Base-by-base conservation (phyloP, 2,797 vertebrate genomes). In the Pogoniulus pusillus region DNA sequence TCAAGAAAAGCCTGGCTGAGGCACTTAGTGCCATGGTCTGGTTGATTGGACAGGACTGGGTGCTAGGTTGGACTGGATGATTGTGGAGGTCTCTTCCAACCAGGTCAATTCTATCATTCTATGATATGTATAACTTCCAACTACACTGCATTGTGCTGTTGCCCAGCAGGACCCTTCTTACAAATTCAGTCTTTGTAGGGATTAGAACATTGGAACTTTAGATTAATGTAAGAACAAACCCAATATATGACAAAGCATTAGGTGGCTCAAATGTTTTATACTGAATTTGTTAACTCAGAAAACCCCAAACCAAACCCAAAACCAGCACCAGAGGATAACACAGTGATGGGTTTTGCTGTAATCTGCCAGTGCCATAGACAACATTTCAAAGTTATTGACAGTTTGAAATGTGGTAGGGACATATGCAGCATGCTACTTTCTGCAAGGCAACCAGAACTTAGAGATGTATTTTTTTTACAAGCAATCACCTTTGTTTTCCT, bases 401-500 rank as follows among this genome's bases (percentile, higher is more conserved):
- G 49, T 10, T 65, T 94, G 68, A 94, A 79, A 58, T 82, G 86
- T 43, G 29, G 16, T 57, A 30, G n/a, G 20, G 41, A 66, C 18
- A 22, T 23, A 74, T 29, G 57, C 18, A 80, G 24, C 32, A 34
- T n/a, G n/a, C 9, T 83, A n/a, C 20, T 60, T 75, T 66, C 73
- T 78, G 47, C 75, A 90, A 83, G 39, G 32, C 30, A 82, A 63
- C 32, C n/a, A 81, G 32, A 87, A 74, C 1, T 8, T 72, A 70
- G 76, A 73, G 8, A 82, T 16, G 6, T 62, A n/a, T 66, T 91
- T 12, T 37, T 39, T 87, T 92, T 91, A 45, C 41, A 91, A 89
- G 32, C 45, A 93, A 90, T 60, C 75, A 89, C 66, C 49, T 87
- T 70, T 91, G 30, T 63, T 95, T 85, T 78, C 86, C 91, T 55